These are phyloP conservation scores for Trachymyrmex septentrionalis DNA, from an alignment of 1,140 invertebrate species.

Conservation along the genomic window DNA sequence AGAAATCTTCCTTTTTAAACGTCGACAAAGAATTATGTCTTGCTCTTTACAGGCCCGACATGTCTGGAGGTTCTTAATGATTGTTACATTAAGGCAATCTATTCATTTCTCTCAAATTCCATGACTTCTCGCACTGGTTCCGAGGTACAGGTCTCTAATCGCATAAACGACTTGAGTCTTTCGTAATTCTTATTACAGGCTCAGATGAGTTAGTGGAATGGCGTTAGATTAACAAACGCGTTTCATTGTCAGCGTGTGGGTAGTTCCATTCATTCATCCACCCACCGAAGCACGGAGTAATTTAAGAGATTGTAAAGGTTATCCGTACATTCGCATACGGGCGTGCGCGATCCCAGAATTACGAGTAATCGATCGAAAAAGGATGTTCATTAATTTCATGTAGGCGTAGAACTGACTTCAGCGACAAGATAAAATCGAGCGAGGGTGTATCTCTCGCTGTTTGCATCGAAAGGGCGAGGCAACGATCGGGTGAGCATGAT, in stretches of 20 bases:
- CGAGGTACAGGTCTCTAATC: background rate
- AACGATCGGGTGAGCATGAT: conserved; percentile 65
- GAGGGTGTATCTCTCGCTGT: conserved; percentile 62
- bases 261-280: conserved; percentile 74
- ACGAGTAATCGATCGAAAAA: conserved; percentile 53
- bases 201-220: conserved; percentile 66
- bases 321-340: conserved; percentile 27
- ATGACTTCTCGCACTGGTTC: conserved; percentile 21
- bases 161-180: conserved; percentile 36
- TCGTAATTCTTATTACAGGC: conserved; percentile 68
- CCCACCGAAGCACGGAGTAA: conserved; percentile 59
- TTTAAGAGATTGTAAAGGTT: conserved; percentile 70
- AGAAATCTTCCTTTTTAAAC: conserved; percentile 7
- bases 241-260: conserved; percentile 77
- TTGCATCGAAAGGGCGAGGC: conserved; percentile 44
- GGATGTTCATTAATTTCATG: conserved; percentile 71
- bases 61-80: conserved; percentile 32
- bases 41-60: conserved; percentile 10
- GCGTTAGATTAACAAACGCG: conserved; percentile 73
- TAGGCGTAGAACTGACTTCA: conserved; percentile 66
- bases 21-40: background rate
- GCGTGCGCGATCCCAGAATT: conserved; percentile 11
- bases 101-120: conserved; percentile 40
- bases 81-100: conserved; percentile 38
- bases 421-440: conserved; percentile 62